Percentiles rank a stretch among this genome's conserved stretches.
Evolutionary conservation across 2,888 invertebrate genomes (phyloP).

Genomic region (Drosophila incognita): DNA sequence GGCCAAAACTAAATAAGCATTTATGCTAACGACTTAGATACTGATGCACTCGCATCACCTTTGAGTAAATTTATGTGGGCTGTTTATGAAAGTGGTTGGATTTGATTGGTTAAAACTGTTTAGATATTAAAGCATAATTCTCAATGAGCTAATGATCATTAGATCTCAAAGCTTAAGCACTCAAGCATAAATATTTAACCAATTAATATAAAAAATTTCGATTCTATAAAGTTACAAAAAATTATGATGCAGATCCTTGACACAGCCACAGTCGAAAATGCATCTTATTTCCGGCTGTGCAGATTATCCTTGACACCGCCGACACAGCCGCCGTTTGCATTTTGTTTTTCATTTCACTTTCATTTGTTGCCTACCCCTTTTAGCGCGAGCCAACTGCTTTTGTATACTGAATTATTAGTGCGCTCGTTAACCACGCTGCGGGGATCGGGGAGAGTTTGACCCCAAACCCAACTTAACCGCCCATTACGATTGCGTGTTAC

Average conservation of each 20-base stretch:
- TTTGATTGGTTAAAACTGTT: neutral
- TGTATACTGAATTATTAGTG: slow-evolving; percentile 63
- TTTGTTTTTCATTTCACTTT: slow-evolving; percentile 39
- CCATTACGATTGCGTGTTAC: slow-evolving; percentile 35
- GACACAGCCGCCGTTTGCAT: slow-evolving; percentile 46
- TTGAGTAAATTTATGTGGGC: neutral
- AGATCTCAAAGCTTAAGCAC: neutral
- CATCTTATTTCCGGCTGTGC: slow-evolving; percentile 45
- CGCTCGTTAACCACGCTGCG: slow-evolving; percentile 66
- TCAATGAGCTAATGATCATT: neutral
- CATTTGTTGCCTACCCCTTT: slow-evolving; percentile 18
- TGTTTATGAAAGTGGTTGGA: neutral
- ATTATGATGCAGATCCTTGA: neutral
- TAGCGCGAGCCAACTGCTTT: slow-evolving; percentile 19
- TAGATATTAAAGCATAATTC: neutral
- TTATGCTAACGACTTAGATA: slow-evolving; percentile 8
- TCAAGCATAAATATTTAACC: neutral
- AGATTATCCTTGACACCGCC: slow-evolving; percentile 68
- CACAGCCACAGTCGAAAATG: slow-evolving; percentile 6
- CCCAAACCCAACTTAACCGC: neutral
- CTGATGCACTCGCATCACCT: neutral
- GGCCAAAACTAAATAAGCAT: slow-evolving; percentile 14
- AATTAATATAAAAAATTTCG: neutral
- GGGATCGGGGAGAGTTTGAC: slow-evolving; percentile 6
- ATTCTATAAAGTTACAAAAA: neutral